Base-by-base conservation (phyloP, 2,888 invertebrate species). In the Cephus sareptanus region DNA sequence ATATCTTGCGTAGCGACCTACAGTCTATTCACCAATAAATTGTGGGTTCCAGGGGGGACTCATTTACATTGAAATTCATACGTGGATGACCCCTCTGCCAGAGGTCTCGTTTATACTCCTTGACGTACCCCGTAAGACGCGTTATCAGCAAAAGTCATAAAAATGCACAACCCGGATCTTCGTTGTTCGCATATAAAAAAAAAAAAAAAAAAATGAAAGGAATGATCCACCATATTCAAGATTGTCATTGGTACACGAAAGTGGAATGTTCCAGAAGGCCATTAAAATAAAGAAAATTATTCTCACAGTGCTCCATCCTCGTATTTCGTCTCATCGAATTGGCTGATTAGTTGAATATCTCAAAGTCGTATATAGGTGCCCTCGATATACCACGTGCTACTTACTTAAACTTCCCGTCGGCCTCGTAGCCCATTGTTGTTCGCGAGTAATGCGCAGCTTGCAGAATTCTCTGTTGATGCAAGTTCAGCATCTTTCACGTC, bases 401-500 rank as follows among this genome's bases (percentile, higher is more conserved):
- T 71, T 71, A 6, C 71, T 71, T 56, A 56, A 56, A 56, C 56
- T 56, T 56, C 56, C 56, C 56, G 56, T 56, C 56, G 56, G 56
- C 23, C 56, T 56, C 56, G 56, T 56, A 56, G 56, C 56, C 56
- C 56, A 56, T 56, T 56, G 56, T 56, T 23, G 23, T 56, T 56
- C 56, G 23, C 56, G 9, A 56, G 56, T 56, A 56, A 23, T 23
- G 56, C 56, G 71, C 71, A 76, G 83, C 83, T 81, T 80, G 80
- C 82, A 80, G 83, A 79, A 81, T 82, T 74, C 80, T 79, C 74
- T 81, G 79, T 86, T 87, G 77, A 78, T 81, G 83, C 86, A 73
- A 82, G 80, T 81, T 88, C 86, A 83, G 84, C 86, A 82, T 79
- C 75, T 83, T 82, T 83, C 80, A 78, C 79, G 80, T 78, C 80